These are phyloP conservation scores for Drosophila lutescens DNA, from an alignment of 2,888 invertebrate genomes.

Conservation along the genomic window DNA sequence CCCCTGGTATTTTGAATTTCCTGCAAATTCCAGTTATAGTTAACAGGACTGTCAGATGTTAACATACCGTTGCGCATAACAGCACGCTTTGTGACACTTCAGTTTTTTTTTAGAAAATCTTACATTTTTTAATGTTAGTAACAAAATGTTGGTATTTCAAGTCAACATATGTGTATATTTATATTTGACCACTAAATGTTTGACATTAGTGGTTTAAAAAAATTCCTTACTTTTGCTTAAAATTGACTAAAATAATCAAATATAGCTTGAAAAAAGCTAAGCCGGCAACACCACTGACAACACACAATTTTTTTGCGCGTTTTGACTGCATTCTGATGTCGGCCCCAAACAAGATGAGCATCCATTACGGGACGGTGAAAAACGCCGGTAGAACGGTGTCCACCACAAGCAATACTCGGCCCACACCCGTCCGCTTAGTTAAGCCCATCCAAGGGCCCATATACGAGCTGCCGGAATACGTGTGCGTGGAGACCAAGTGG, in stretches of 20 bases:
- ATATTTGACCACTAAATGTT: not conserved
- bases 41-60: not conserved
- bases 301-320: not conserved
- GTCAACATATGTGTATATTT: too few species aligned
- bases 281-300: not conserved
- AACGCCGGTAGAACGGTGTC: too few species aligned
- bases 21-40: not conserved
- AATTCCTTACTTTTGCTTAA: too few species aligned
- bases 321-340: not conserved
- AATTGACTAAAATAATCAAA: too few species aligned
- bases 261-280: not conserved
- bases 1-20: not conserved
- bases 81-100: not conserved
- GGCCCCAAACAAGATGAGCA: not conserved
- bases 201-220: not conserved
- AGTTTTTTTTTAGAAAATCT: too few species aligned
- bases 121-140: too few species aligned
- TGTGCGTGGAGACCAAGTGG: conserved; percentile 46
- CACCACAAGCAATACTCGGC: not conserved
- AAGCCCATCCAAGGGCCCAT: conserved; percentile 34
- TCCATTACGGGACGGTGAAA: too few species aligned
- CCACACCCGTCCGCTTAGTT: not conserved
- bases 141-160: too few species aligned
- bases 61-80: not conserved
- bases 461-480: conserved; percentile 44